A percentile compares a stretch with the other conserved stretches of the same genome.
Evolutionary conservation across 2,113 vertebrate species (phyloP).

Genomic region (Chionodraco myersi): DNA sequence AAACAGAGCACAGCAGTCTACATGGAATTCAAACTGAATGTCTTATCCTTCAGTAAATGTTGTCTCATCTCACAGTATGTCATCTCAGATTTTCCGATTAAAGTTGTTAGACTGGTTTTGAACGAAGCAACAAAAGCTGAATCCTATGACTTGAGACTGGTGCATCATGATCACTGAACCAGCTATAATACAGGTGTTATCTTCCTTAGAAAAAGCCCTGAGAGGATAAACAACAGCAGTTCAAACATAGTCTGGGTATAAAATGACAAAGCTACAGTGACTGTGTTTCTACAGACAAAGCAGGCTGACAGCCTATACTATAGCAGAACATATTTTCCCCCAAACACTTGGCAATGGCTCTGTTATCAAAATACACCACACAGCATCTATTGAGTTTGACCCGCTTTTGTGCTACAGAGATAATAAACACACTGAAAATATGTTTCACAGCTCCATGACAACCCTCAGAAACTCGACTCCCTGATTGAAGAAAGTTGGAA

Average conservation of each 20-base stretch:
- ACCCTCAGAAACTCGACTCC: conserved; percentile 28
- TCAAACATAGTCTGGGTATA: conserved; percentile 27
- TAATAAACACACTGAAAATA: conserved; percentile 54
- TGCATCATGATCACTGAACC: neutral
- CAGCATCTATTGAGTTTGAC: conserved; percentile 50
- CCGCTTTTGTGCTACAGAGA: conserved; percentile 62
- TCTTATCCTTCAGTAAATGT: neutral
- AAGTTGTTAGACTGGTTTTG: conserved; percentile 20
- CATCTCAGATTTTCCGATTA: neutral
- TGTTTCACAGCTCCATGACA: conserved; percentile 26
- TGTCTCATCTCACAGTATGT: neutral
- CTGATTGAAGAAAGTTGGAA: conserved; percentile 43
- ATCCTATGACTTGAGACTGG: neutral
- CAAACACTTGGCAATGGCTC: conserved; percentile 22
- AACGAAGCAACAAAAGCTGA: neutral
- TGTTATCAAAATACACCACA: conserved; percentile 55
- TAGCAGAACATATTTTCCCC: conserved; percentile 23
- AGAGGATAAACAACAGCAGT: conserved; percentile 10
- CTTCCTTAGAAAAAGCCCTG: neutral
- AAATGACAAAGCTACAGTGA: conserved; percentile 19
- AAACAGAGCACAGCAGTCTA: neutral
- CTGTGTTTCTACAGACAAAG: conserved; percentile 26
- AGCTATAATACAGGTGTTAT: neutral
- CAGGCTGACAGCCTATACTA: neutral
- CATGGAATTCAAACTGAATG: neutral